phyloP scores from a whole-genome alignment of 1,140 invertebrate genomes.

The Neodiprion lecontei region DNA sequence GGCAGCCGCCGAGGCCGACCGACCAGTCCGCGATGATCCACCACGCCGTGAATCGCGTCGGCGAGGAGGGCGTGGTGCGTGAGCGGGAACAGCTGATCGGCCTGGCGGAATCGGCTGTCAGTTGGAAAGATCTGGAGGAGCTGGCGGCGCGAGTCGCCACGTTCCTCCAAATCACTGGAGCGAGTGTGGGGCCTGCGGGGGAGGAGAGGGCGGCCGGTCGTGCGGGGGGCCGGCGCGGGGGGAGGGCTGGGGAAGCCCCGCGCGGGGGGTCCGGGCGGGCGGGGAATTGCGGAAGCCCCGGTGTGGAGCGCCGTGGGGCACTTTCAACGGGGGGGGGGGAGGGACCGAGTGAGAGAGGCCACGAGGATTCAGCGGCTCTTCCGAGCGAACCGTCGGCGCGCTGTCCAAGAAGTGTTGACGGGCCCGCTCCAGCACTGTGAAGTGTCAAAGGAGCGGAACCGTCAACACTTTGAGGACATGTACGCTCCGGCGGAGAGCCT shows the following conservation, averaged over 20 bases:
- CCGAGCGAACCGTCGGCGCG: neutral
- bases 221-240: neutral
- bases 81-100: neutral
- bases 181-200: conserved; percentile 14
- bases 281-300: too few species aligned
- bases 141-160: neutral
- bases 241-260: neutral
- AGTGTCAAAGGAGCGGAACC: neutral
- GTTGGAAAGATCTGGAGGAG: neutral
- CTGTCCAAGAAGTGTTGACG: neutral
- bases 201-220: neutral
- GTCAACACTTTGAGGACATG: neutral
- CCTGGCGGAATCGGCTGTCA: neutral
- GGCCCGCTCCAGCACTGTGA: neutral
- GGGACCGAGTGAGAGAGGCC: too few species aligned
- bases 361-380: neutral
- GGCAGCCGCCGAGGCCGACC: neutral
- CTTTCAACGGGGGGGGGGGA: too few species aligned
- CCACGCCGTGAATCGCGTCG: neutral
- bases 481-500: neutral
- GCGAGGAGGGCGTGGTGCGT: neutral
- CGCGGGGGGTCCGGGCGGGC: too few species aligned
- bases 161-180: neutral
- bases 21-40: neutral
- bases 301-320: too few species aligned